Evolutionary conservation across 2,888 invertebrate genomes (phyloP), one percentile per base, ranked within the genome.

Genomic region (Mythimna albipuncta): DNA sequence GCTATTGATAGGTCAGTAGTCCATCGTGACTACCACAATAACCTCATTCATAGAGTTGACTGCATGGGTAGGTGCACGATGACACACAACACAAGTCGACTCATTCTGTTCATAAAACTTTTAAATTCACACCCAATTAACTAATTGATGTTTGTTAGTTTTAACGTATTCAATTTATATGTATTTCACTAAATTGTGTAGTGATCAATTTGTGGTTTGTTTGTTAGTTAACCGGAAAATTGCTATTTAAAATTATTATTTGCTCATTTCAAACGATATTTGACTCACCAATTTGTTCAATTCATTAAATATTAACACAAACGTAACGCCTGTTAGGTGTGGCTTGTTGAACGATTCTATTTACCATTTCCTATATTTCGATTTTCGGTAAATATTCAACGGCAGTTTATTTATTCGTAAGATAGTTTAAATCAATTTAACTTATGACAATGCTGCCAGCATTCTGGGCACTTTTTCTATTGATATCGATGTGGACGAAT

Each of bases 1-100:
- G 61, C 67, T 16, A 75, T 59, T 75, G 78, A 78, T 59, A 73
- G 75, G 81, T 75, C 58, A 75, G 55, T 72, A 65, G 78, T 73
- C 26, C 84, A 78, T 55, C 67, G 74, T 54, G 58, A 69, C 59
- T 57, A 63, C 21, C 62, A 64, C 63, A 75, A 72, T 73, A 68
- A 76, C 63, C 72, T 41, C 63, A 64, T 77, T 77, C 62, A 69
- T 44, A 57, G 19, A 69, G 70, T 68, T 68, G 47, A 52, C 55
- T 69, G 55, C 54, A 47, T 44, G 41, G 59, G 21, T 61, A 69
- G 75, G 32, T 47, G 47, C 35, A 54, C 44, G 21, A 35, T 35
- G n/a, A 32, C 50, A 44, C 16, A 64, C 16, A 62, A 11, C 35
- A 75, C n/a, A 47, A 69, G 44, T n/a, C 38, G 50, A 50, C 50